Conservation (phyloP, 1,140 invertebrate genomes). For the Heliconius nattereri region DNA sequence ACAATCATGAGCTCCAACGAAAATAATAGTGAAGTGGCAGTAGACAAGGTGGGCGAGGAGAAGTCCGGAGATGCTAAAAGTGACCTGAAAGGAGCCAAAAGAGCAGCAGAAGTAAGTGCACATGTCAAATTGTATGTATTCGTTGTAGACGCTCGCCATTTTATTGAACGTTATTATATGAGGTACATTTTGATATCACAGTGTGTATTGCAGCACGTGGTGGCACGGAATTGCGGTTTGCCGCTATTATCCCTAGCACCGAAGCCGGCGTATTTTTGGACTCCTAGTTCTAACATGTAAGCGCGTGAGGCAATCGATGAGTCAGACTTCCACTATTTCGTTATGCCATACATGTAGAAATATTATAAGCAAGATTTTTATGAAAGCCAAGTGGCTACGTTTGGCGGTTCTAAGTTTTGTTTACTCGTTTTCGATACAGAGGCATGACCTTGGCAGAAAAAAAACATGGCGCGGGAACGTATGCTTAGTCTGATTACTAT, state of each 20-base stretch:
- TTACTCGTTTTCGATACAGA: slow-evolving; percentile 75
- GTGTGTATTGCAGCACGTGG: slow-evolving; percentile 42
- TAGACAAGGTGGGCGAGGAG: slow-evolving; percentile 90
- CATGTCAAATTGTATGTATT: slow-evolving; percentile 77
- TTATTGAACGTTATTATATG: slow-evolving; percentile 73
- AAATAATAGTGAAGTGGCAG: slow-evolving; percentile 90
- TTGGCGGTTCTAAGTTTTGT: slow-evolving; percentile 64
- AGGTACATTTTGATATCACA: slow-evolving; percentile 35
- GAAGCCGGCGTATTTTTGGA: slow-evolving; percentile 72
- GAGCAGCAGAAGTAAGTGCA: slow-evolving; percentile 91
- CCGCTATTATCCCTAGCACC: slow-evolving; percentile 36
- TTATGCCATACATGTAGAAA: slow-evolving; percentile 34
- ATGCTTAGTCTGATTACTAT: slow-evolving; percentile 58
- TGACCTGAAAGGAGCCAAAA: slow-evolving; percentile 92
- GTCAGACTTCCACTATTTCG: slow-evolving; percentile 46
- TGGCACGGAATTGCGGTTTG: slow-evolving; percentile 34
- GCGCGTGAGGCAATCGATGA: slow-evolving; percentile 72
- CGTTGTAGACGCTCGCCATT: slow-evolving; percentile 79
- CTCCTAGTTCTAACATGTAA: slow-evolving; percentile 55
- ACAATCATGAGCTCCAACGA: slow-evolving; percentile 91
- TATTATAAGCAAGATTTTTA: slow-evolving; percentile 24
- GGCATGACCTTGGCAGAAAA: slow-evolving; percentile 78
- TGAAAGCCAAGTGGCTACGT: slow-evolving; percentile 17
- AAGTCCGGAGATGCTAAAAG: slow-evolving; percentile 88
- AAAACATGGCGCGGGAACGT: slow-evolving; percentile 78